Percentiles rank a stretch among this genome's conserved stretches.
Evolutionary conservation across 2,113 vertebrate genomes (phyloP).

Genomic region (Psilopsiagon aurifrons): DNA sequence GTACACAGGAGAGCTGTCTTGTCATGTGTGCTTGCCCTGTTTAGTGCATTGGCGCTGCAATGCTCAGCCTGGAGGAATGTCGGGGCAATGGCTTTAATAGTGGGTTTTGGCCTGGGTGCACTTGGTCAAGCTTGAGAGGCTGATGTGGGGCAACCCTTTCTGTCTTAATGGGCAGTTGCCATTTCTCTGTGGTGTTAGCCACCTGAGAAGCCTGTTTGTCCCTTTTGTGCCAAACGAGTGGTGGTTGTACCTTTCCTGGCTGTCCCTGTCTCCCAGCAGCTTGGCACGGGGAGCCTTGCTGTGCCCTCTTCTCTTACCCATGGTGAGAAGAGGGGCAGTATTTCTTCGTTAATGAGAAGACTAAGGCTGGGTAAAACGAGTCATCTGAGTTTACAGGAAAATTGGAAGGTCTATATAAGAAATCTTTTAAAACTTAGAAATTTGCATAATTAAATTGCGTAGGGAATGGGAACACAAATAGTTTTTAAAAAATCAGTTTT

Average conservation of each 20-base stretch:
- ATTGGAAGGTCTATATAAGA: not conserved
- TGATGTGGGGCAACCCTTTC: not conserved
- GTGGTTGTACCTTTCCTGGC: not conserved
- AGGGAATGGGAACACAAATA: not conserved
- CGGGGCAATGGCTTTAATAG: not conserved
- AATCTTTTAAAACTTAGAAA: not conserved
- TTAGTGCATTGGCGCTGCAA: not conserved
- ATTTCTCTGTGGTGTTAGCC: not conserved
- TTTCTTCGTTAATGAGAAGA: not conserved
- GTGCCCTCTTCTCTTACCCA: not conserved
- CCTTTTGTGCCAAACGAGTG: not conserved
- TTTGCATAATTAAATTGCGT: constrained; percentile 27
- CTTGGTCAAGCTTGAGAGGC: not conserved
- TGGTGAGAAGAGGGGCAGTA: not conserved
- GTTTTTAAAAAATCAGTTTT: constrained; percentile 17
- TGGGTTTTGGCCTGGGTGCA: not conserved
- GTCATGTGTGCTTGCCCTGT: accelerated
- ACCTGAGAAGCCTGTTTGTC: not conserved
- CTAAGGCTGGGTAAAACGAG: not conserved
- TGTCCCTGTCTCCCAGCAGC: not conserved
- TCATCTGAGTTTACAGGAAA: not conserved
- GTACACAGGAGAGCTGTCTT: not conserved
- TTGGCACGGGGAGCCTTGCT: not conserved
- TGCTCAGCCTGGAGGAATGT: not conserved
- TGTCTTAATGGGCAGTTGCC: not conserved